Evolutionary conservation across 2,888 invertebrate species (phyloP), one percentile per base, ranked within the genome.

Genomic region (Morinoia aosen): DNA sequence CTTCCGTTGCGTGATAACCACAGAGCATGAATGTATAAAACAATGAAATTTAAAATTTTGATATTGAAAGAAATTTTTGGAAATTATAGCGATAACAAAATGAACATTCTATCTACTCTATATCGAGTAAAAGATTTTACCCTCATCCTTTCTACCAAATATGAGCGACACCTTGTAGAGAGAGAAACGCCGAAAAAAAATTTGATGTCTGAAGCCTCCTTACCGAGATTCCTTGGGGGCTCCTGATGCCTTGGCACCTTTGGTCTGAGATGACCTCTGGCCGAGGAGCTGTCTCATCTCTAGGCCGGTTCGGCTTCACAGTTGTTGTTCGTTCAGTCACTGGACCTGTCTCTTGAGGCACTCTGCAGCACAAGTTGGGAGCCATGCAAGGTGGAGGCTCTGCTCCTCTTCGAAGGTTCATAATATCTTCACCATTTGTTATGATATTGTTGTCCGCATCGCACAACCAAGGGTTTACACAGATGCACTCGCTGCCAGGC

Each of bases 401-500:
- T 12, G 48, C 40, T 3, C 95, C 58, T 1, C 33, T 91, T 61
- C 96, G 48, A 14, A 96, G 5, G 95, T 96, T 95, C 25, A 95
- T 40, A n/a, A 96, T n/a, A 61, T 96, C 96, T 0, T 39, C 40
- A 5, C 96, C 96, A 90, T 95, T 91, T 12, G 96, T 93, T 58
- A 96, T 96, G 58, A 96, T 95, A 95, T 95, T 94, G 57, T 96
- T 96, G 48, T 96, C 90, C 48, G 91, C 95, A 25, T 40, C 96
- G 76, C 96, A 96, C n/a, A 95, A 96, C 76, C 58, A 95, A 5
- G 95, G 91, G 4, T 88, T 57, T 11, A 96, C 96, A 58, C 96
- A 96, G 48, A 95, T 95, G 64, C 95, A 96, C 19, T 58, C 58
- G 12, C 48, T 58, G 33, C 56, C 56, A 57, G 61, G n/a, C 33